phyloP scores from a whole-genome alignment of 2,888 invertebrate species.

The Ischnus inquisitorius region DNA sequence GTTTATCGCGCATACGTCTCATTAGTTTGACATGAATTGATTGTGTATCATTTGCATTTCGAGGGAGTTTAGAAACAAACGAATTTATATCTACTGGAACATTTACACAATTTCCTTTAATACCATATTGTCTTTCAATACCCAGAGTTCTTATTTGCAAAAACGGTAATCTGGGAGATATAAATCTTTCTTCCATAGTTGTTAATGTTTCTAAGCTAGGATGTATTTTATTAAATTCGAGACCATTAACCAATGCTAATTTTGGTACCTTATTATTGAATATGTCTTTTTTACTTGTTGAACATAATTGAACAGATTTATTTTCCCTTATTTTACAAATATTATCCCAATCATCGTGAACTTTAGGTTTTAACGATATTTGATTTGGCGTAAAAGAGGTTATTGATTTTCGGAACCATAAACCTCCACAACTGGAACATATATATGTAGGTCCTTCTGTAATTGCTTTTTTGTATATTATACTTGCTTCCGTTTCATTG shows the following conservation, averaged over 20 bases:
- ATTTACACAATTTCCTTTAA: conserved; percentile 57
- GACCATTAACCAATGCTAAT: conserved; percentile 60
- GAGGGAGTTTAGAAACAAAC: conserved; percentile 58
- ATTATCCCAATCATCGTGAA: conserved; percentile 38
- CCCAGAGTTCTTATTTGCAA: conserved; percentile 45
- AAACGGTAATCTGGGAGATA: conserved; percentile 63
- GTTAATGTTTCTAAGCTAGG: conserved; percentile 53
- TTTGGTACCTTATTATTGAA: conserved; percentile 51
- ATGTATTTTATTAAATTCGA: conserved; percentile 60
- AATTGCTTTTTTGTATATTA: conserved; percentile 29
- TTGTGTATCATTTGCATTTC: conserved; percentile 56
- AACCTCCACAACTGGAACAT: conserved; percentile 53
- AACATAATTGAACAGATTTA: conserved; percentile 51
- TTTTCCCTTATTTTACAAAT: conserved; percentile 43
- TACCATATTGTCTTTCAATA: conserved; percentile 6
- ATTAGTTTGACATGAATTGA: conserved; percentile 59
- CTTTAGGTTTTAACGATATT: conserved; percentile 34
- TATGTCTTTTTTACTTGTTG: conserved; percentile 48
- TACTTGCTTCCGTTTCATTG: conserved; percentile 13
- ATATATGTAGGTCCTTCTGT: conserved; percentile 40
- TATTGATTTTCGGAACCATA: conserved; percentile 47
- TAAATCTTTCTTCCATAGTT: conserved; percentile 62
- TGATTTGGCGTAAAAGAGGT: neutral
- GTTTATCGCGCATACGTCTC: too few species aligned
- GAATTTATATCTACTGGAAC: too few species aligned